Conservation (phyloP, 2,797 vertebrate species). For the Cottoperca gobio region DNA sequence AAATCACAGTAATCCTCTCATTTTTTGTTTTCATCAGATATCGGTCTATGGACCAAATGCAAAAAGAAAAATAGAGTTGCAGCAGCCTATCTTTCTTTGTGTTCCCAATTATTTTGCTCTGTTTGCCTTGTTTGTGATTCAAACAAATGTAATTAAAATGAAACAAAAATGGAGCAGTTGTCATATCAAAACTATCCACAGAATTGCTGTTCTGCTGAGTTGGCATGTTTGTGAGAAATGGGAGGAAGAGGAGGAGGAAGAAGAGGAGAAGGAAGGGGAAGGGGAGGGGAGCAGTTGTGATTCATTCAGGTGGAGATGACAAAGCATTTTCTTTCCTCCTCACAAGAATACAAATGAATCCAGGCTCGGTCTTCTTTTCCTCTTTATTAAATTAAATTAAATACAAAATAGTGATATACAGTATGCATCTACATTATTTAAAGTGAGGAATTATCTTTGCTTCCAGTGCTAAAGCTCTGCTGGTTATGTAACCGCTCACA, state of each 20-base stretch:
- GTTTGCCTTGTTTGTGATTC: not conserved
- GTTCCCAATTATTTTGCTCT: too few relatives aligned
- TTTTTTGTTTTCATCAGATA: too few relatives aligned
- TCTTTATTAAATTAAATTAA: not conserved
- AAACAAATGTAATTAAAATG: not conserved
- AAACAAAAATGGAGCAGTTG: not conserved
- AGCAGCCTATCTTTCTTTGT: not conserved
- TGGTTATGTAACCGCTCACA: slow-evolving; percentile 60
- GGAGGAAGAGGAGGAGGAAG: not conserved
- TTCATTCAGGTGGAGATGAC: slow-evolving; percentile 71
- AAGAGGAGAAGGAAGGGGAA: too few relatives aligned
- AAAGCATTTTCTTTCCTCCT: slow-evolving; percentile 62
- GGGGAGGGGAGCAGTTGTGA: slow-evolving; percentile 33
- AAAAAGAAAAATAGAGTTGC: too few relatives aligned
- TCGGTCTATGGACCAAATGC: too few relatives aligned
- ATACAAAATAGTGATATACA: not conserved
- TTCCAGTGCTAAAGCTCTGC: slow-evolving; percentile 6
- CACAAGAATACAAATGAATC: slow-evolving; percentile 33
- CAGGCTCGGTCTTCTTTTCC: slow-evolving; percentile 17
- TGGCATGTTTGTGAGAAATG: slow-evolving; percentile 35
- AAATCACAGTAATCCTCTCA: too few relatives aligned
- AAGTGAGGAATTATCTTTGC: slow-evolving; percentile 1
- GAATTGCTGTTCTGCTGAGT: slow-evolving; percentile 53
- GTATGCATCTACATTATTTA: too few relatives aligned
- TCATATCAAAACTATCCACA: slow-evolving; percentile 8